Evolutionary conservation across 2,888 invertebrate genomes (phyloP), one percentile per base, ranked within the genome.

Genomic region (Noctuana brunneofusca): DNA sequence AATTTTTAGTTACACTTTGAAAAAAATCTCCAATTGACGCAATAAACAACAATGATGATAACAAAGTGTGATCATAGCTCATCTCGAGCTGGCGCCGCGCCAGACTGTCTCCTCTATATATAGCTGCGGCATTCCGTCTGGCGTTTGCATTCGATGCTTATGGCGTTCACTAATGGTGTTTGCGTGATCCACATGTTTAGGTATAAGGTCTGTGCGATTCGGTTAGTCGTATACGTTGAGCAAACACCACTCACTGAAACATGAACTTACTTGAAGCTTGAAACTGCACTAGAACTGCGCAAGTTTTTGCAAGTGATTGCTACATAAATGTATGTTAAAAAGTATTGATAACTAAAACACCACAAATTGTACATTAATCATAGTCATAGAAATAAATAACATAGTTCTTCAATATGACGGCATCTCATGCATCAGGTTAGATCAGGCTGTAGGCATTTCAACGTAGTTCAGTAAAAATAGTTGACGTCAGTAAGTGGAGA

Each of bases 71-170:
- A 24, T 18, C 32, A 49, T 48, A 38, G 24, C 35, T 53, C 46
- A 54, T 54, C 58, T 52, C 24, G 8, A 3, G 65, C 65, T 71
- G 75, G 75, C 73, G 56, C 64, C 38, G 32, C 63, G 74, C 73
- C 74, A 73, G 52, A 57, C 24, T 14, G 43, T 63, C 56, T 48
- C 41, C 65, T 67, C 66, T 75, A 73, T 73, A 71, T 70, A 68
- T 73, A 70, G 66, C 57, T 69, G 18, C 57, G 32, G 68, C 71
- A 72, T 73, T 71, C 72, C 72, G 68, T 67, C 64, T 67, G 67
- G 60, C 48, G 59, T 53, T 55, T 20, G 55, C 48, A 38, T 48
- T 35, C 62, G n/a, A 8, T 55, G 55, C 50, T 54, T 62, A 62
- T 62, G 60, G 22, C 41, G 38, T 55, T 55, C 27, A 27, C 60